Base-by-base conservation (phyloP, 2,113 vertebrate genomes). In the Gopherus evgoodei region DNA sequence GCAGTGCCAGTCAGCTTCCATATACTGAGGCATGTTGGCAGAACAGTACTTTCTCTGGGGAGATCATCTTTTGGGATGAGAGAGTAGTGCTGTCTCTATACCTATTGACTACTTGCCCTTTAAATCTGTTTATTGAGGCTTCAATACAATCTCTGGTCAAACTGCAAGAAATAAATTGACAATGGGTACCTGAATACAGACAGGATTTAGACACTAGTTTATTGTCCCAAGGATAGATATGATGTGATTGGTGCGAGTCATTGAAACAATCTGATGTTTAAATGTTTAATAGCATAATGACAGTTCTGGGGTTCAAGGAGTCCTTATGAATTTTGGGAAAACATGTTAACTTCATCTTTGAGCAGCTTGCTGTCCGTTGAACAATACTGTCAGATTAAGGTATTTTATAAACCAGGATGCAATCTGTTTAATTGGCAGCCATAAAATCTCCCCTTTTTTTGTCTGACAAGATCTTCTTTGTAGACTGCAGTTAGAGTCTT, bases 401-500 rank as follows among this genome's bases (percentile, higher is more conserved):
- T 65, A 82, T 87, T 29, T 86, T 87, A 56, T 90, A 90, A 95
- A 92, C 86, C 54, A 88, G 2, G 4, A 72, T 94, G 83, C 86
- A 83, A 88, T 92, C 86, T 95, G 81, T 94, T 95, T 92, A 94
- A 76, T 84, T 95, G 92, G 83, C 80, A 90, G 81, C 93, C 31
- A 16, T 93, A 88, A 96, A 84, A 65, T 87, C 84, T 96, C 76
- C 81, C 52, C 89, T 49, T 87, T 44, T 95, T 53, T 84, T 78
- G 78, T 94, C 87, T 95, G 65, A 81, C 92, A 93, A 89, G 90
- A 89, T 97, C 54, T 49, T 91, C 84, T 96, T 87, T 85, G 86
- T 96, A 92, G 81, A 76, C 84, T 95, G 90, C 91, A 91, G 91
- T 91, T 83, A 86, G 86, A 86, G 86, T 95, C 83, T 91, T 95